A percentile compares a stretch with the other conserved stretches of the same genome.
Conservation (phyloP, 2,113 vertebrate species). For the Lagenorhynchus albirostris region DNA sequence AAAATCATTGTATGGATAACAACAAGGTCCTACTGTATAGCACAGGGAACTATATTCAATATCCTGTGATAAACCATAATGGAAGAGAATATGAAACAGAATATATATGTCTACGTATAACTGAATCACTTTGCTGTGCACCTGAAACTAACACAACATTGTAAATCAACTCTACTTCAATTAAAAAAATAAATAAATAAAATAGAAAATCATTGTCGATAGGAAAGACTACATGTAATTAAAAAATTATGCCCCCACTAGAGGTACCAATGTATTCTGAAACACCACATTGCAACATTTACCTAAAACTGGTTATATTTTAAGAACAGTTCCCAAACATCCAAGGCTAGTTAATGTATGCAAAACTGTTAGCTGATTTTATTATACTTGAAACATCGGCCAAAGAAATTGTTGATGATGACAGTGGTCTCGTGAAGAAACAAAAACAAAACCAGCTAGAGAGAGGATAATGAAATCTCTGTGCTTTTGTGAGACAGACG, state of each 20-base stretch:
- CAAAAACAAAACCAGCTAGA: background rate
- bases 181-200: background rate
- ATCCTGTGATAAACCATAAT: background rate
- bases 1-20: background rate
- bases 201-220: background rate
- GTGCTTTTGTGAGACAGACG: background rate
- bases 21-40: background rate
- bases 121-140: background rate
- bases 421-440: background rate
- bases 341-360: background rate
- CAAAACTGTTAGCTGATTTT: background rate
- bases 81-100: background rate
- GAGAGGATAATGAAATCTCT: background rate
- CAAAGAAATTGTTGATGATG: background rate
- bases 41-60: background rate
- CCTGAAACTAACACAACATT: background rate
- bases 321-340: background rate
- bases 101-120: background rate
- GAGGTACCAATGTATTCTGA: background rate
- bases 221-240: background rate
- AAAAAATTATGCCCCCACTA: background rate
- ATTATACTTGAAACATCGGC: background rate
- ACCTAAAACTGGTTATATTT: background rate
- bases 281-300: background rate
- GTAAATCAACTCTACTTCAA: background rate